Base-by-base conservation (phyloP, 1,140 invertebrate species). In the Bombus picipes region DNA sequence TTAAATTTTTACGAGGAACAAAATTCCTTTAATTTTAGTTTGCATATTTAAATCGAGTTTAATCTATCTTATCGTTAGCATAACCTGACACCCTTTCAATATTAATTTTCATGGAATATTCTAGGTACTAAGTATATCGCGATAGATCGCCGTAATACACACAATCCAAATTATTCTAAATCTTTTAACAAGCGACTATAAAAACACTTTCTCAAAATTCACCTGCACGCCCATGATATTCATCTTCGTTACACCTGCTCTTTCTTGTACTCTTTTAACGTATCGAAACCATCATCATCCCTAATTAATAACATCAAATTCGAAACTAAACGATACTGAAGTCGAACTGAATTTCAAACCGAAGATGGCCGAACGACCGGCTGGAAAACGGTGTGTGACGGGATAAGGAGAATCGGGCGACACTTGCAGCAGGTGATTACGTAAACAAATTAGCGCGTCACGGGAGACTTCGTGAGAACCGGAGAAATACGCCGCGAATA, bases 401-500 rank as follows among this genome's bases (percentile, higher is more conserved):
- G 41, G 13, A 87, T 34, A 75, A 32, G 73, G 72, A 37, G 57
- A 57, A 73, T 66, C 53, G 81, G 1, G 47, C 53, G 81, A 88
- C 37, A 80, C 47, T 43, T n/a, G 72, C 12, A n/a, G 65, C 74
- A 86, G 83, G 43, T 81, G 84, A 92, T 90, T 86, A 70, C 83
- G 83, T 89, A 88, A 92, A 87, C 79, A 92, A 92, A 92, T 92
- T 92, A 92, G 81, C 74, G 84, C 70, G 76, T 76, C 39, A 65
- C 47, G 37, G 59, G 76, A 86, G 85, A 70, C 43, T 25, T 65
- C 68, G 59, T n/a, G 70, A 79, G 66, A 76, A 66, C 71, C 22
- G 68, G 68, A 78, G 34, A 25, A 34, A 66, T 25, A 70, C 57
- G 32, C 1, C 8, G 25, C 37, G 66, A 77, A 77, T 18, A 78